Evolutionary conservation across 2,888 invertebrate genomes (phyloP).

Genomic region (Leptogaster cylindrica): DNA sequence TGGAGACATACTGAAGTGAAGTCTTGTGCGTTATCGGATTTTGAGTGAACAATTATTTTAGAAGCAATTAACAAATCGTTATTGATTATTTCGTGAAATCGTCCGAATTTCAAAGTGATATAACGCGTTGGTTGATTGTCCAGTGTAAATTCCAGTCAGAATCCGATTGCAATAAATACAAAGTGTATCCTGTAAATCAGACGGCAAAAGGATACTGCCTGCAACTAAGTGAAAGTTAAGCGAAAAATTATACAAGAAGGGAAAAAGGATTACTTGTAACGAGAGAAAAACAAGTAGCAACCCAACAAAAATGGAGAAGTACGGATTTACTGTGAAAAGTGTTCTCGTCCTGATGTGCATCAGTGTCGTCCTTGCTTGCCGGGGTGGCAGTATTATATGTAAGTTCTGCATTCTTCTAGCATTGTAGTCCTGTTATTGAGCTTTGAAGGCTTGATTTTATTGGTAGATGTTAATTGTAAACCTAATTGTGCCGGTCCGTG

Average conservation of each 20-base stretch:
- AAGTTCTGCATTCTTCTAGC: conserved; percentile 51
- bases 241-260: too few relatives aligned
- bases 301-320: conserved; percentile 46
- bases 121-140: conserved; percentile 27
- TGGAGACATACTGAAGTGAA: conserved; percentile 54
- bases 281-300: too few relatives aligned
- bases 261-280: conserved; percentile 14
- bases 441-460: too few relatives aligned
- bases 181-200: too few relatives aligned
- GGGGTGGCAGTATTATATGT: conserved; percentile 56
- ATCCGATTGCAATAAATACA: not conserved
- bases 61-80: conserved; percentile 33
- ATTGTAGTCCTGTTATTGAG: too few relatives aligned
- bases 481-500: too few relatives aligned
- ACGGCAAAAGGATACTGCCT: too few relatives aligned
- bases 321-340: conserved; percentile 43
- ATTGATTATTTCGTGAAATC: conserved; percentile 20
- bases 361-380: conserved; percentile 54
- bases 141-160: not conserved
- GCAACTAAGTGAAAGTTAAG: not conserved
- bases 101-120: conserved; percentile 15
- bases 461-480: too few relatives aligned
- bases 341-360: conserved; percentile 32
- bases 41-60: conserved; percentile 6
- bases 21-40: conserved; percentile 50